Percentiles rank a stretch among this genome's conserved stretches.
Evolutionary conservation across 2,113 vertebrate species (phyloP).

Genomic region (Microcebus lehilahytsara): DNA sequence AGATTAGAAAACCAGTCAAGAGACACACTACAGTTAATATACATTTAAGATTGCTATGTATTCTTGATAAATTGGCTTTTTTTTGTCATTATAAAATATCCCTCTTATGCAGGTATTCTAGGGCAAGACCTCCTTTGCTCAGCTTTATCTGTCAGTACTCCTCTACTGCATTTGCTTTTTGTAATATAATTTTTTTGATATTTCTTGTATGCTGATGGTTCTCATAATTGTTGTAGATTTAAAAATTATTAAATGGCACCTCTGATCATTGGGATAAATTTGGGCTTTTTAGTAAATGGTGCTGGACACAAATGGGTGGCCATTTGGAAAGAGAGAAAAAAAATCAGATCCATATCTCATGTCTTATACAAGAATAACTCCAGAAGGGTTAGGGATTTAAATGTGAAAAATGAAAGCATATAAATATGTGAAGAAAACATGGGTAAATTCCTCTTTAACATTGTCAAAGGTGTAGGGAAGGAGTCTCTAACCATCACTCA

Average conservation of each 20-base stretch:
- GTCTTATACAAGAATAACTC: neutral
- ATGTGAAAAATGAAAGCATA: neutral
- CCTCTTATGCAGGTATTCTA: neutral
- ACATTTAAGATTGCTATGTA: neutral
- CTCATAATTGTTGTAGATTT: neutral
- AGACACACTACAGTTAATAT: neutral
- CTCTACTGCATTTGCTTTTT: neutral
- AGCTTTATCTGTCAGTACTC: neutral
- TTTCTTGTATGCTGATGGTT: neutral
- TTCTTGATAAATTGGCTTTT: neutral
- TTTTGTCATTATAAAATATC: neutral
- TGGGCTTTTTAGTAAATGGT: neutral
- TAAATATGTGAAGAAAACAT: neutral
- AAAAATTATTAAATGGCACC: neutral
- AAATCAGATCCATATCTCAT: neutral
- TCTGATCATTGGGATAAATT: neutral
- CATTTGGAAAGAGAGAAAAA: neutral
- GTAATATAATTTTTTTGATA: neutral
- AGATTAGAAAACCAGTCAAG: constrained; percentile 13
- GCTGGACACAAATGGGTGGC: neutral
- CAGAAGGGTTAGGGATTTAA: neutral
- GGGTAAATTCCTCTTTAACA: neutral
- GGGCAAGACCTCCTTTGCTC: neutral
- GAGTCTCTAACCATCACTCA: neutral
- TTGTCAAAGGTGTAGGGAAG: neutral